phyloP scores from a whole-genome alignment of 2,888 invertebrate species.

The Dolomedes plantarius region DNA sequence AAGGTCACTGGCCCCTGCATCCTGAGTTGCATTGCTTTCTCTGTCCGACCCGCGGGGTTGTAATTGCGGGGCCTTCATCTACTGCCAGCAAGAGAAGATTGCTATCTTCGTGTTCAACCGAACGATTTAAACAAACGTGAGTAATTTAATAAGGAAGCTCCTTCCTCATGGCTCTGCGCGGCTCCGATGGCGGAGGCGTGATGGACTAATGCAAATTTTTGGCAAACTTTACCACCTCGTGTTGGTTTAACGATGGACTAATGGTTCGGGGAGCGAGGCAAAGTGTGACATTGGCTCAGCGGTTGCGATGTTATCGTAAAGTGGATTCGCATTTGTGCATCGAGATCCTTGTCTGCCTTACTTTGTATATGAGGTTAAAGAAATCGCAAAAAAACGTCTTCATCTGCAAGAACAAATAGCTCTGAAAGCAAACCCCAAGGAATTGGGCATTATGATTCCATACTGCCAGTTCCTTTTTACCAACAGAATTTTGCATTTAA shows the following conservation, averaged over 20 bases:
- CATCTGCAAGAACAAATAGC: neutral
- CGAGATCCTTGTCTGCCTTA: neutral
- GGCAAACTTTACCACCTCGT: neutral
- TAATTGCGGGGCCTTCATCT: slow-evolving; percentile 11
- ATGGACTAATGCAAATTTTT: slow-evolving; percentile 1
- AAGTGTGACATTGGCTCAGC: slow-evolving; percentile 4
- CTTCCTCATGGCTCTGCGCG: neutral
- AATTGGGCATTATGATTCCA: too few relatives aligned
- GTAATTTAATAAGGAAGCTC: slow-evolving; percentile 1
- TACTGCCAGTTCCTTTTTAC: too few relatives aligned
- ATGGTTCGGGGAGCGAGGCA: neutral
- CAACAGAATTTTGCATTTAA: too few relatives aligned
- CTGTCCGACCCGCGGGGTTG: neutral
- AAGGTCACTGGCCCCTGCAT: neutral
- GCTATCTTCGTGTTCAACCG: neutral
- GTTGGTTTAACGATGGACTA: neutral
- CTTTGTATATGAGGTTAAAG: neutral
- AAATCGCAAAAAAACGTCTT: neutral
- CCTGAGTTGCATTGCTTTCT: neutral
- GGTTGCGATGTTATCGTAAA: neutral
- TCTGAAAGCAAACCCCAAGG: too few relatives aligned
- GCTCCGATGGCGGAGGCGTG: slow-evolving; percentile 6
- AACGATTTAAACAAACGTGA: slow-evolving; percentile 16
- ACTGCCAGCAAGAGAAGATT: neutral
- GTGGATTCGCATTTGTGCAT: neutral